phyloP scores from a whole-genome alignment of 2,888 invertebrate genomes.

The Orthosia gracilis region DNA sequence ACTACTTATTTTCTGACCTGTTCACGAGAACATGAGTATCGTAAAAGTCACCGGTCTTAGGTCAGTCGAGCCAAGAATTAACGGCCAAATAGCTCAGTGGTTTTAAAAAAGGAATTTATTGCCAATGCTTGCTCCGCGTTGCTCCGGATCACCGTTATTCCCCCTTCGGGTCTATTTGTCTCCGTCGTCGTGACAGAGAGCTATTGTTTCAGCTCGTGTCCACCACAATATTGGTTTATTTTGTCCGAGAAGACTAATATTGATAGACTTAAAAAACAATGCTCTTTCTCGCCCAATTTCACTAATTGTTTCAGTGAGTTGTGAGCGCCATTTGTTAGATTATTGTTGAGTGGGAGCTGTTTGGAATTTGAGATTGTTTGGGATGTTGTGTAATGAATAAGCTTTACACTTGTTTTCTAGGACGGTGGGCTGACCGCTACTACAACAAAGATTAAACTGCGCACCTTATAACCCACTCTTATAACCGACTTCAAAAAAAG shows the following conservation, averaged over 20 bases:
- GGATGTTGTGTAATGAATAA: conserved; percentile 12
- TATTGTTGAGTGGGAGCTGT: conserved; percentile 38
- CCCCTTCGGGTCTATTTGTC: conserved; percentile 81
- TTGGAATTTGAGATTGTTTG: conserved; percentile 28
- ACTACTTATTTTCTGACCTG: conserved; percentile 29
- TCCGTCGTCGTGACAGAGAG: conserved; percentile 83
- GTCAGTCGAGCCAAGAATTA: conserved; percentile 51
- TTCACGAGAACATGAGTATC: conserved; percentile 46
- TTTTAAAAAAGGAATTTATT: conserved; percentile 74
- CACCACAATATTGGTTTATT: conserved; percentile 85
- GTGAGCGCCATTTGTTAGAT: conserved; percentile 60
- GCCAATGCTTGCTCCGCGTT: conserved; percentile 51
- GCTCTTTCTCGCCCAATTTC: conserved; percentile 72
- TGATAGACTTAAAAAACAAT: conserved; percentile 78
- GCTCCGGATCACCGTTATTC: conserved; percentile 62
- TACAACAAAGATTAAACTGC: too few species aligned
- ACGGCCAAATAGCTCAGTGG: conserved; percentile 50
- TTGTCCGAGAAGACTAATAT: conserved; percentile 74
- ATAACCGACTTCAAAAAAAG: too few species aligned
- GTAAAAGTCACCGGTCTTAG: conserved; percentile 44
- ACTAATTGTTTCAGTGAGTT: conserved; percentile 66
- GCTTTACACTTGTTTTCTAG: not conserved
- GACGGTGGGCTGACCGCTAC: too few species aligned
- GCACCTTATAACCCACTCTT: too few species aligned
- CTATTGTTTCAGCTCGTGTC: conserved; percentile 83